Percentiles rank a stretch among this genome's conserved stretches.
Conservation (phyloP, 2,113 vertebrate species). For the Bos taurus region ARS-UCD2.0 NC_037345.1:13329001-13329500, state of each 20-base stretch:
- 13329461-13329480: neutral
- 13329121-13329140: neutral
- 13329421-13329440: neutral
- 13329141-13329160: neutral
- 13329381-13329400: neutral
- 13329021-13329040: neutral
- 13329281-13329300: neutral
- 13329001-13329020: neutral
- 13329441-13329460: neutral
- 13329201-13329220: neutral
- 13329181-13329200: neutral
- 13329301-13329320: neutral
- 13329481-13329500: neutral
- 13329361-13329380: neutral
- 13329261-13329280: neutral
- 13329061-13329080: conserved; percentile 40
- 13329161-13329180: neutral
- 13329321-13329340: neutral
- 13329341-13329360: neutral
- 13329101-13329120: neutral
- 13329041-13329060: neutral
- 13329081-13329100: neutral
- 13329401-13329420: neutral
- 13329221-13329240: neutral
- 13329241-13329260: neutral